Evolutionary conservation across 2,797 vertebrate species (phyloP).

Genomic region (Cottoperca gobio): DNA sequence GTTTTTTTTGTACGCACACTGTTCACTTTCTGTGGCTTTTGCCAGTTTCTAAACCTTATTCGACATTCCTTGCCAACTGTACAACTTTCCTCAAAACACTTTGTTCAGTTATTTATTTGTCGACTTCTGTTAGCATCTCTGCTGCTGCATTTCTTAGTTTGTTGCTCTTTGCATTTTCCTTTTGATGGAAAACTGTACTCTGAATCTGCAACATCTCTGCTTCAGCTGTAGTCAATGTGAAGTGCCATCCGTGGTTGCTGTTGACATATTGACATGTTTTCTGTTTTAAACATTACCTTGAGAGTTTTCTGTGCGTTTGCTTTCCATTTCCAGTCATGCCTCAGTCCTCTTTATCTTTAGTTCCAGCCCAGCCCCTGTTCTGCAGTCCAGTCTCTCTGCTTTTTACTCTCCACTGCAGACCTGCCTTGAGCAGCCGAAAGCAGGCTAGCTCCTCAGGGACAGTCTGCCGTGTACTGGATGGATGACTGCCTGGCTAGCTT

Average conservation of each 20-base stretch:
- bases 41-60: conserved; percentile 22
- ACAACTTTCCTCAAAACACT: neutral
- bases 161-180: conserved; percentile 11
- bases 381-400: conserved; percentile 51
- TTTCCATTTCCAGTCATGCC: conserved; percentile 31
- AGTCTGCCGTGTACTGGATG: conserved; percentile 61
- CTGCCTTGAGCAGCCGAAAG: conserved; percentile 74
- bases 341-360: conserved; percentile 45
- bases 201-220: conserved; percentile 5
- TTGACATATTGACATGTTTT: neutral
- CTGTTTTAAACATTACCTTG: conserved; percentile 10
- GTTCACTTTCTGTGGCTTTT: conserved; percentile 16
- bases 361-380: conserved; percentile 41
- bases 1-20: conserved; percentile 8
- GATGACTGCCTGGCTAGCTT: conserved; percentile 57
- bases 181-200: conserved; percentile 17
- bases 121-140: conserved; percentile 3
- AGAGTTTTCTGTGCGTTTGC: neutral
- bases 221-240: conserved; percentile 11
- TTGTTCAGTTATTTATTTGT: conserved; percentile 29
- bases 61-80: conserved; percentile 7
- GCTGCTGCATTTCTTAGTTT: conserved; percentile 1
- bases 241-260: conserved; percentile 2
- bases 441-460: conserved; percentile 81
- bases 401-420: conserved; percentile 58